Percentiles rank a stretch among this genome's conserved stretches.
These are phyloP conservation scores for Oryzias melastigma DNA, from an alignment of 2,113 vertebrate genomes.

Conservation along the genomic window DNA sequence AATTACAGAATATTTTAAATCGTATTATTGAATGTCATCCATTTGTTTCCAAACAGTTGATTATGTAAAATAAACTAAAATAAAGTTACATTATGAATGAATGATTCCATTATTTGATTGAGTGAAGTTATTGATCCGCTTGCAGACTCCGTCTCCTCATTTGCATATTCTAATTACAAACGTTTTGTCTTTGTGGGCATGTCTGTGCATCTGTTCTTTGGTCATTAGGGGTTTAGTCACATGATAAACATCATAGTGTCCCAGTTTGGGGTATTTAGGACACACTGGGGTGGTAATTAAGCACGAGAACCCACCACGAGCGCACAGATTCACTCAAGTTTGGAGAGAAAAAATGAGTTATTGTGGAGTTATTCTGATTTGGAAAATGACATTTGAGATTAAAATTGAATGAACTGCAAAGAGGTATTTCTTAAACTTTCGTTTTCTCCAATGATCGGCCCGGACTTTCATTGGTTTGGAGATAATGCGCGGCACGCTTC, in stretches of 20 bases:
- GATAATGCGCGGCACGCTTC: slow-evolving; percentile 85
- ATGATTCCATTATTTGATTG: background rate
- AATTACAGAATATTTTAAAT: too few relatives aligned
- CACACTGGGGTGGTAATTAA: slow-evolving; percentile 58
- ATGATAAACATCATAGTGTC: slow-evolving; percentile 43
- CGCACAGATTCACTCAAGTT: slow-evolving; percentile 10
- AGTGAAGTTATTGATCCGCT: background rate
- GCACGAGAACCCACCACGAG: slow-evolving; percentile 20
- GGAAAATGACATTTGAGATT: slow-evolving; percentile 16
- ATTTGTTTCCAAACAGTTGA: too few relatives aligned
- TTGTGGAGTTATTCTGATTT: slow-evolving; percentile 11
- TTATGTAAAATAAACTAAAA: background rate
- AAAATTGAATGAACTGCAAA: background rate
- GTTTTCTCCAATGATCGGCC: slow-evolving; percentile 49
- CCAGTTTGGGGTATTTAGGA: slow-evolving; percentile 63
- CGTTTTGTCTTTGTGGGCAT: slow-evolving; percentile 50
- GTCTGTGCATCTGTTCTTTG: slow-evolving; percentile 65
- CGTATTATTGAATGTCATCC: too few relatives aligned
- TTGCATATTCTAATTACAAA: slow-evolving; percentile 73
- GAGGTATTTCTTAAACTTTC: background rate
- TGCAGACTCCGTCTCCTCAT: slow-evolving; percentile 31
- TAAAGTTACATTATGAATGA: background rate
- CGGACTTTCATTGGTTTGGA: slow-evolving; percentile 81
- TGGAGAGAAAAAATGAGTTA: background rate
- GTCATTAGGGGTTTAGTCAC: slow-evolving; percentile 46